Evolutionary conservation across 2,888 invertebrate species (phyloP), one percentile per base, ranked within the genome.

Genomic region (Frankliniella intonsa): DNA sequence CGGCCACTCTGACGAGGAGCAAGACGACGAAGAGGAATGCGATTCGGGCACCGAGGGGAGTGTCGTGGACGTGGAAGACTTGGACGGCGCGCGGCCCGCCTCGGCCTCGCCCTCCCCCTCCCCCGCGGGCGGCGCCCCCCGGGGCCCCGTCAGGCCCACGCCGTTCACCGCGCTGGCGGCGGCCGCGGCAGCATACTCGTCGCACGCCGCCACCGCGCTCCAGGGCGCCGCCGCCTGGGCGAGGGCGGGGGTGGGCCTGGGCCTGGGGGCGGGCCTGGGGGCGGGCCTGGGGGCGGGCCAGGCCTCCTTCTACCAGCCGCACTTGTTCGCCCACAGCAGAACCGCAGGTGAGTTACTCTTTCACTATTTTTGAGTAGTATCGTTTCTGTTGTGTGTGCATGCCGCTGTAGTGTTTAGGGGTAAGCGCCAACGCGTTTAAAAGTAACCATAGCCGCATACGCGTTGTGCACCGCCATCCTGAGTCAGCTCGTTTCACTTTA

Each of bases 31-130:
- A 83, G 92, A 92, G 83, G 92, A 91, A n/a, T 83, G 84, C 65
- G 85, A 85, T 51, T 84, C 84, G 22, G 84, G 84, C 14, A 84
- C 82, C 79, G 90, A 90, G 84, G 92, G 92, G 84, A 93, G 93
- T 81, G 90, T 93, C 86, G 94, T 95, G 19, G 95, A 95, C 87
- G 94, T 95, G 19, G 95, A 94, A 87, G 95, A 82, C 89, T 90
- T 55, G 62, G 62, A 62, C 62, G 14, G 17, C 17, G n/a, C 62
- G 62, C 88, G 86, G 85, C 88, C 88, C 90, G 83, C 90, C 89
- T 84, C 89, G 86, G 82, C 86, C 86, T 84, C 88, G 90, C 86
- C 83, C 90, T 90, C 84, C 90, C 87, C 87, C 90, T 88, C 83
- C 88, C 86, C 85, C 84, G 88, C 85, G 84, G 88, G 84, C 89